Conservation (phyloP, 2,797 vertebrate genomes). For the Anguilla marmorata region DNA sequence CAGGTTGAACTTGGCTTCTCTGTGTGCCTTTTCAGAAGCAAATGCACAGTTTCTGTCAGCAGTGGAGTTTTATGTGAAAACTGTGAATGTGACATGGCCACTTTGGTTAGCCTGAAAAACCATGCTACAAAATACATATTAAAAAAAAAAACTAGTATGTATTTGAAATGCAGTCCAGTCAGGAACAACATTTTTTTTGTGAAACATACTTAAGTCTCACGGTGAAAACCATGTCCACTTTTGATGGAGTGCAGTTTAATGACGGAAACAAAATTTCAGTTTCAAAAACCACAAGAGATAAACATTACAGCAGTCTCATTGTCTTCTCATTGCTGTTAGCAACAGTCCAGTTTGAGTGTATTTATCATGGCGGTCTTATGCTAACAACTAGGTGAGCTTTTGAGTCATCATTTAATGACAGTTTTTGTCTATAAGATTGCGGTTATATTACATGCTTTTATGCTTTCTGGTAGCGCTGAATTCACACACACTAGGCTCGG, state of each 20-base stretch:
- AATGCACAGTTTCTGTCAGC: not conserved
- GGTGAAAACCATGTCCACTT: too few relatives aligned
- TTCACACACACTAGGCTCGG: not conserved
- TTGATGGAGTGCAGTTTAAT: too few relatives aligned
- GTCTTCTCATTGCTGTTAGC: not conserved
- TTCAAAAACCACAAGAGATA: not conserved
- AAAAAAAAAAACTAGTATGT: not conserved
- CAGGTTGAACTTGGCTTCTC: constrained; percentile 18
- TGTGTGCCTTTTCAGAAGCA: constrained; percentile 12
- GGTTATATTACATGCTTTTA: not conserved
- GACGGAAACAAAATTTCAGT: not conserved
- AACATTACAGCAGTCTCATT: too few relatives aligned
- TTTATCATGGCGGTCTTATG: not conserved
- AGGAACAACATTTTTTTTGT: too few relatives aligned
- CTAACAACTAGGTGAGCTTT: not conserved
- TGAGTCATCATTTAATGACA: not conserved
- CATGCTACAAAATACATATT: not conserved
- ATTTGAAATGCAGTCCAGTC: not conserved
- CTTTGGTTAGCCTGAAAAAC: not conserved
- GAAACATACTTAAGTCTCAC: too few relatives aligned
- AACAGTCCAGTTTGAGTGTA: not conserved
- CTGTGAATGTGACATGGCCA: not conserved
- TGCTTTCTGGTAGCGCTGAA: not conserved
- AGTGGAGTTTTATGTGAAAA: constrained; percentile 12
- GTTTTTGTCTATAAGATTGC: not conserved